phyloP scores from a whole-genome alignment of 2,797 vertebrate genomes.

The Eremophila alpestris region DNA sequence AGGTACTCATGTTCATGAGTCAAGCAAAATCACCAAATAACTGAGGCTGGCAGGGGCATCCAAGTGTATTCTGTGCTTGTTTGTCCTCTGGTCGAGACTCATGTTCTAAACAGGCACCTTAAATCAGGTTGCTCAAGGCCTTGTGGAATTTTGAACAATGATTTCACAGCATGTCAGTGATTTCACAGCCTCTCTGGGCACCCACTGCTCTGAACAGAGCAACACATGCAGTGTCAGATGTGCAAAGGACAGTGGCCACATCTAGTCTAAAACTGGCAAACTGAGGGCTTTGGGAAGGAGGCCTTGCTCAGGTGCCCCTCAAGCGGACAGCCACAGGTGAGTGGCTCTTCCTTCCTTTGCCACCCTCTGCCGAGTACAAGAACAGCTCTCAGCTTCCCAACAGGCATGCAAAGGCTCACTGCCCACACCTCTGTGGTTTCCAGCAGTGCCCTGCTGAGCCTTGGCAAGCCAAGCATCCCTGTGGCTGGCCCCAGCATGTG shows the following conservation, averaged over 20 bases:
- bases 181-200: background rate
- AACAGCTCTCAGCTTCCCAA: background rate
- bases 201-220: background rate
- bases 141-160: background rate
- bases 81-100: background rate
- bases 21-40: background rate
- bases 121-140: background rate
- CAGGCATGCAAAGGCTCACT: background rate
- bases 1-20: background rate
- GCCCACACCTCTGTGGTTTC: background rate
- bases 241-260: background rate
- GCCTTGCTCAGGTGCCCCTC: background rate
- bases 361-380: background rate
- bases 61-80: fast-evolving
- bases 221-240: background rate
- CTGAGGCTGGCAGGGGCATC: background rate
- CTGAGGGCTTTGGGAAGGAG: background rate
- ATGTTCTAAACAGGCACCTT: background rate
- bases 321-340: background rate
- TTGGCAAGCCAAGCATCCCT: background rate
- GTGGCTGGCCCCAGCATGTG: background rate
- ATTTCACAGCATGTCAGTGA: background rate
- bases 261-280: background rate
- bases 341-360: background rate
- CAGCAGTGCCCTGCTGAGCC: background rate